phyloP scores from a whole-genome alignment of 2,888 invertebrate genomes.

The Cataglyphis livida region DNA sequence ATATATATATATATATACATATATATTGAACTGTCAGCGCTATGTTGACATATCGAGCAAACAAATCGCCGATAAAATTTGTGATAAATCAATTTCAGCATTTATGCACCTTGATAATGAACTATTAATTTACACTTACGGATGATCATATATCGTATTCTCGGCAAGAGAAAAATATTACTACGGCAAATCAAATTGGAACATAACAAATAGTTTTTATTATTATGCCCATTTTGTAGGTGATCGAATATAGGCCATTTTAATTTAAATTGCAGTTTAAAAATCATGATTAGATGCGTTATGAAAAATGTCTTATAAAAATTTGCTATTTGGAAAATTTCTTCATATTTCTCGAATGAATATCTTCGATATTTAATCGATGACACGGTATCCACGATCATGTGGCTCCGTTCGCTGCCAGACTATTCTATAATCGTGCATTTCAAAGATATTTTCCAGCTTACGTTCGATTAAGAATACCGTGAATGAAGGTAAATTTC shows the following conservation, averaged over 20 bases:
- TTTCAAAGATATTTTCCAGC: not conserved
- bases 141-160: not conserved
- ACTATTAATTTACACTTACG: not conserved
- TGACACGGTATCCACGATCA: too few species aligned
- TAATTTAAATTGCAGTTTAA: not conserved
- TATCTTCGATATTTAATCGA: conserved; percentile 1
- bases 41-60: not conserved
- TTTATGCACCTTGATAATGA: not conserved
- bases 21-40: not conserved
- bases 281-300: not conserved
- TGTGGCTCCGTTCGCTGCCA: not conserved
- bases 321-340: not conserved
- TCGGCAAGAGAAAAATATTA: not conserved
- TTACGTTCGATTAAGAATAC: not conserved
- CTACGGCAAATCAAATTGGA: not conserved
- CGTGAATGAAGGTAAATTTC: not conserved
- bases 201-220: not conserved
- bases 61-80: not conserved
- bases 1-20: not conserved
- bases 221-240: not conserved
- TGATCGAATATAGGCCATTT: not conserved
- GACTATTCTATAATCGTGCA: not conserved
- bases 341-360: not conserved
- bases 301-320: not conserved
- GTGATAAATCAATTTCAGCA: not conserved